Percentiles rank a stretch among this genome's conserved stretches.
phyloP scores from a whole-genome alignment of 2,113 vertebrate genomes.

The Electrona antarctica region DNA sequence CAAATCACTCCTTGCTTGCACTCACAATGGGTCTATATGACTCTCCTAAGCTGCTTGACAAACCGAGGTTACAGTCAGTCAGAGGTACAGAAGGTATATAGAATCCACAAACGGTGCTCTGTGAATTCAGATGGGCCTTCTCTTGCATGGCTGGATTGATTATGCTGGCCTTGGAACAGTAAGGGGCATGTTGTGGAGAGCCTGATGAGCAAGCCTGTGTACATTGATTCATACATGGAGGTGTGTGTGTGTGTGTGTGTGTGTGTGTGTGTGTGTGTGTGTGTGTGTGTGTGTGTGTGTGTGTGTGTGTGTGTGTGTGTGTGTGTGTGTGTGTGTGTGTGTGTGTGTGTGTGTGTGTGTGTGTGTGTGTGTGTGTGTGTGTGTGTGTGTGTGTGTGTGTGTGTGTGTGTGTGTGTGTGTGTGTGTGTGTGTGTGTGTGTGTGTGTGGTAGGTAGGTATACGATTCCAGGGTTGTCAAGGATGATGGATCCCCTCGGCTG shows the following conservation, averaged over 20 bases:
- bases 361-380: background rate
- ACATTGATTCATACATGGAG: conserved; percentile 36
- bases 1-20: background rate
- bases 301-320: background rate
- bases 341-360: background rate
- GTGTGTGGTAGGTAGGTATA: conserved; percentile 26
- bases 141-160: conserved; percentile 54
- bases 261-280: background rate
- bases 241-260: background rate
- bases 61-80: background rate
- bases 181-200: conserved; percentile 4
- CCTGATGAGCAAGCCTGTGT: conserved; percentile 44
- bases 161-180: conserved; percentile 35
- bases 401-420: background rate
- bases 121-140: conserved; percentile 18
- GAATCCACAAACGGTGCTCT: conserved; percentile 16
- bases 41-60: conserved; percentile 1
- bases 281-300: conserved; percentile 2
- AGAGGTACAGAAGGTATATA: conserved; percentile 4
- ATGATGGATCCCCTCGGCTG: conserved; percentile 73
- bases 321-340: background rate
- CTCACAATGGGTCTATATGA: background rate
- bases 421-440: background rate
- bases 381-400: background rate
- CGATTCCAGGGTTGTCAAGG: conserved; percentile 45